Base-by-base conservation (phyloP, 2,113 vertebrate species). In the Lichenostomus cassidix region DNA sequence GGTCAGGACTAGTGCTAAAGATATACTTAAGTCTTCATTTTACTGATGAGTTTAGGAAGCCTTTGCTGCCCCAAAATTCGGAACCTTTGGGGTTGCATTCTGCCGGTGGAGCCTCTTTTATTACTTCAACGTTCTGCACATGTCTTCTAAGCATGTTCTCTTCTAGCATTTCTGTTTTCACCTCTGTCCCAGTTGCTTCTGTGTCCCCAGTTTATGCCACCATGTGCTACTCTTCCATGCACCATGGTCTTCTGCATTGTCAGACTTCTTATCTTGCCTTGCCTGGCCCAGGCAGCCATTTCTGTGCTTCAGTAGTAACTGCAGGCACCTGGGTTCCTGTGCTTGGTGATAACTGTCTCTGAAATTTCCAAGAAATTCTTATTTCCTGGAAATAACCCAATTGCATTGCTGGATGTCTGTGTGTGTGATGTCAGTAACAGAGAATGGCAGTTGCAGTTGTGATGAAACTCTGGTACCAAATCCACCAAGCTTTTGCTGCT, bases 101-200 rank as follows among this genome's bases (percentile, higher is more conserved):
- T 82, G 47, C 49, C 15, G 25, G 21, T 6, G 7, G 42, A 78
- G 8, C 31, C 10, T 16, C 13, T 69, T 65, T 25, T 37, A 24
- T 35, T 24, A 9, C 46, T 46, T 16, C 5, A 6, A 7, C 1
- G 0, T 82, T 75, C 37, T 70, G 28, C 7, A 3, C 4, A 0
- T 33, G 16, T 39, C 59, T 69, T 83, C 12, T 22, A 8, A 22
- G 8, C 5, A 2, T 2, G 2, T 83, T 87, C 19, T 74, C 19
- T 33, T 73, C 12, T 15, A 41, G 64, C 11, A 18, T 77, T 71
- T 41, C 28, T 56, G 31, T 42, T 67, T 64, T 5, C 25, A 24
- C 52, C 78, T 67, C 13, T 65, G 42, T 82, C n/a, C 16, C 1
- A 3, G 9, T 19, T 78, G 29, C 33, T 68, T 85, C 39, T 50